Evolutionary conservation across 2,113 vertebrate genomes (phyloP).

Genomic region (Sebastes schlegelii): DNA sequence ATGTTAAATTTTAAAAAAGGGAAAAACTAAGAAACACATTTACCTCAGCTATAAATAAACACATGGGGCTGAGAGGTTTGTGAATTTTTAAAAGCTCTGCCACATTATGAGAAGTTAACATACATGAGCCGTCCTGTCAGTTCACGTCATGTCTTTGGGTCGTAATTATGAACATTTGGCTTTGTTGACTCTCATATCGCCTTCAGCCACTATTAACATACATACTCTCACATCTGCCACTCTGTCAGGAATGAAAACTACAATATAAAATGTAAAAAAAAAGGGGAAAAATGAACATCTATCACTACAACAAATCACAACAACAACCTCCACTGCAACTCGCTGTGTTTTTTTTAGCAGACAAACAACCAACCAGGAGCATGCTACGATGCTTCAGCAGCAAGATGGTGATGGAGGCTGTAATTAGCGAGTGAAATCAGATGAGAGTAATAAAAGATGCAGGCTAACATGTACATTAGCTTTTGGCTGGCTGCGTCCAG

Average conservation of each 20-base stretch:
- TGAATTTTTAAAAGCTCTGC: not conserved
- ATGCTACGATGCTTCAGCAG: not conserved
- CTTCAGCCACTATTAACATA: conserved; percentile 30
- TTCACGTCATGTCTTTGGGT: not conserved
- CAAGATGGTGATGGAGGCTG: conserved; percentile 36
- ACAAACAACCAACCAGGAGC: conserved; percentile 2
- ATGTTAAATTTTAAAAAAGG: not conserved
- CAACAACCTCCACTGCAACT: not conserved
- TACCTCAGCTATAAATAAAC: not conserved
- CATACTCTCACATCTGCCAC: conserved; percentile 24
- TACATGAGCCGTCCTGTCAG: not conserved
- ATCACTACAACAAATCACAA: no score
- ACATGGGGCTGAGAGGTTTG: not conserved
- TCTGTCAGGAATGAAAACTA: not conserved
- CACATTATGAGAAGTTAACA: not conserved
- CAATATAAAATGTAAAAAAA: no score
- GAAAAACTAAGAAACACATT: not conserved
- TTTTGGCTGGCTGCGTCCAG: conserved; percentile 64
- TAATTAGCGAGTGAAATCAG: conserved; percentile 62
- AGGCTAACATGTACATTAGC: conserved; percentile 43
- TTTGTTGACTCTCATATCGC: conserved; percentile 30
- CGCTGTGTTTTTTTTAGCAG: not conserved
- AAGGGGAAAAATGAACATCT: not conserved
- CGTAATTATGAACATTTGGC: conserved; percentile 35
- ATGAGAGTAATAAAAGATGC: conserved; percentile 63